Evolutionary conservation across 1,140 invertebrate genomes (phyloP).

Genomic region (Diabrotica virgifera): DNA sequence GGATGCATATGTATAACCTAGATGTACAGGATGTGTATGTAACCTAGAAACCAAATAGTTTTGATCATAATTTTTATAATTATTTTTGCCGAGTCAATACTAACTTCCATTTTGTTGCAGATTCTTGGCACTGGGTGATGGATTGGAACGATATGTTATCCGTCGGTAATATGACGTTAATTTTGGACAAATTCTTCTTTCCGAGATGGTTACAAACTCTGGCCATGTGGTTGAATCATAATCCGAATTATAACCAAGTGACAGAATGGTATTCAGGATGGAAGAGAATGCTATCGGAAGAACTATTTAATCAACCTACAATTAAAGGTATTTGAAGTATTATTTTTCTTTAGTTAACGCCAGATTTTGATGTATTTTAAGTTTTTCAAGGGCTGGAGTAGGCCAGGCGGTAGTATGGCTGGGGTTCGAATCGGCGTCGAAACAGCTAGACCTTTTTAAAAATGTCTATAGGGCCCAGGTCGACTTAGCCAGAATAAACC

Average conservation of each 20-base stretch:
- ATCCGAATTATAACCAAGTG: slow-evolving; percentile 79
- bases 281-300: slow-evolving; percentile 74
- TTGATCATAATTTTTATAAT: not conserved
- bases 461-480: too few species aligned
- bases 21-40: not conserved
- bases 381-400: too few species aligned
- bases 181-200: slow-evolving; percentile 84
- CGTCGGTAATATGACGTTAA: slow-evolving; percentile 62
- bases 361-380: too few species aligned
- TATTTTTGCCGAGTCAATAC: not conserved
- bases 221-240: slow-evolving; percentile 76
- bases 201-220: slow-evolving; percentile 82
- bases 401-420: too few species aligned
- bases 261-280: slow-evolving; percentile 86
- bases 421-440: too few species aligned
- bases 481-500: too few species aligned
- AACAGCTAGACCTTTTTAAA: too few species aligned
- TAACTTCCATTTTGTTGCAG: slow-evolving; percentile 29
- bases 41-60: not conserved
- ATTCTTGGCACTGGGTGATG: slow-evolving; percentile 73
- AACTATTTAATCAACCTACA: slow-evolving; percentile 62
- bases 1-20: not conserved
- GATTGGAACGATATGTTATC: slow-evolving; percentile 82
- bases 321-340: slow-evolving; percentile 60
- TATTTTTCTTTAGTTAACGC: not conserved